Base-by-base conservation (phyloP, 2,888 invertebrate species). In the Drosophila diplacantha region DNA sequence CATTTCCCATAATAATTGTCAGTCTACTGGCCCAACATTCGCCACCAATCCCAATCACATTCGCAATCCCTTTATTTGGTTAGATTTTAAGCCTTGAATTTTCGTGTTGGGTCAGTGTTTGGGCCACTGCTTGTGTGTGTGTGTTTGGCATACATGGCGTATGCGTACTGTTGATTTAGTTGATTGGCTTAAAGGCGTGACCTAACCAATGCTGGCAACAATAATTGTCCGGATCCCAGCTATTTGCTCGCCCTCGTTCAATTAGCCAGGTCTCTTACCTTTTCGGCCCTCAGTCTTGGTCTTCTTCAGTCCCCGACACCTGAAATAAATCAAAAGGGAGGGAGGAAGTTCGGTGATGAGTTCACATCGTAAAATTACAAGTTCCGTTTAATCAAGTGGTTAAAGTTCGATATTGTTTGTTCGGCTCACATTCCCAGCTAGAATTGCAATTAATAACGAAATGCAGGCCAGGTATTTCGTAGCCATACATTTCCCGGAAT, bases 131-230 rank as follows among this genome's bases (percentile, higher is more conserved):
- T 4, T 57, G 39, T 20, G 34, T 53, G 53, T 63, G 47, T 69
- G 16, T 59, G 49, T 60, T 57, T 38, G 67, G 61, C 44, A 69
- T 51, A 71, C 68, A 66, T 60, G 65, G 57, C 59, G 71, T 67
- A 75, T 72, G 66, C 67, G 68, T 80, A 64, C 65, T 81, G 72
- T 84, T 85, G 76, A 81, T 72, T 74, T 71, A 68, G 80, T 74
- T 81, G 84, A 81, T 81, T 81, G 82, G 82, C 74, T 80, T 75
- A 69, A 73, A 70, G 70, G 75, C 57, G 72, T 73, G 75, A 66
- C 69, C 75, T 63, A 66, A 56, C 64, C 65, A 59, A 64, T 64
- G 60, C 69, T 71, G 70, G 65, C 69, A 73, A 73, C 72, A 81
- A 83, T 73, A 72, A 82, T 82, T 80, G 73, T 73, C 73, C 71